These are phyloP conservation scores for Odiellus spinosus DNA, from an alignment of 2,888 invertebrate genomes.

Conservation along the genomic window DNA sequence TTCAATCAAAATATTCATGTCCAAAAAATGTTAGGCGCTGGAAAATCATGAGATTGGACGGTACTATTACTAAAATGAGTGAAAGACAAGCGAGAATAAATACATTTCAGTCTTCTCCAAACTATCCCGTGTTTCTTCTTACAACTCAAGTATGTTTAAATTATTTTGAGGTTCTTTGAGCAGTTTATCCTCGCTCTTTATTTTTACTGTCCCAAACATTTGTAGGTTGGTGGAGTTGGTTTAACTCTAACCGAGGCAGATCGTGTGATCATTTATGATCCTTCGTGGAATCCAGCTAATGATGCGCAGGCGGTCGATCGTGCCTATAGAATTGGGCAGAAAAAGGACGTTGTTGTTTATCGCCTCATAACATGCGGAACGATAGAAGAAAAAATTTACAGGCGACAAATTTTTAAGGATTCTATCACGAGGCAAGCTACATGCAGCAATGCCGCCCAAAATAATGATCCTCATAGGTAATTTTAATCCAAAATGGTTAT, in stretches of 20 bases:
- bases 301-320: constrained; percentile 35
- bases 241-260: constrained; percentile 33
- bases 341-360: constrained; percentile 32
- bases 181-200: too few species aligned
- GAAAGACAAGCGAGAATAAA: constrained; percentile 30
- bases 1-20: too few species aligned
- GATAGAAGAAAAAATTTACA: constrained; percentile 35
- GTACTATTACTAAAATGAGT: constrained; percentile 26
- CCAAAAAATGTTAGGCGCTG: constrained; percentile 26
- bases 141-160: constrained; percentile 29
- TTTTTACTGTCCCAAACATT: too few species aligned
- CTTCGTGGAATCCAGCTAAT: constrained; percentile 35
- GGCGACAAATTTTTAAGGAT: constrained; percentile 33
- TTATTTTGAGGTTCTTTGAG: background rate
- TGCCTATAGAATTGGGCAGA: constrained; percentile 33
- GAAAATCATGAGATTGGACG: constrained; percentile 30
- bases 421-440: constrained; percentile 28
- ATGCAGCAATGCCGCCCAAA: too few species aligned
- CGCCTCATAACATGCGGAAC: constrained; percentile 34
- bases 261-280: constrained; percentile 33
- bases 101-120: constrained; percentile 28
- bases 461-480: too few species aligned
- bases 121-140: constrained; percentile 29
- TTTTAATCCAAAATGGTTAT: too few species aligned
- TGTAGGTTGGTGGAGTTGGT: constrained; percentile 34